Percentiles rank a stretch among this genome's conserved stretches.
phyloP scores from a whole-genome alignment of 1,140 invertebrate genomes.

The Euwallacea similis region DNA sequence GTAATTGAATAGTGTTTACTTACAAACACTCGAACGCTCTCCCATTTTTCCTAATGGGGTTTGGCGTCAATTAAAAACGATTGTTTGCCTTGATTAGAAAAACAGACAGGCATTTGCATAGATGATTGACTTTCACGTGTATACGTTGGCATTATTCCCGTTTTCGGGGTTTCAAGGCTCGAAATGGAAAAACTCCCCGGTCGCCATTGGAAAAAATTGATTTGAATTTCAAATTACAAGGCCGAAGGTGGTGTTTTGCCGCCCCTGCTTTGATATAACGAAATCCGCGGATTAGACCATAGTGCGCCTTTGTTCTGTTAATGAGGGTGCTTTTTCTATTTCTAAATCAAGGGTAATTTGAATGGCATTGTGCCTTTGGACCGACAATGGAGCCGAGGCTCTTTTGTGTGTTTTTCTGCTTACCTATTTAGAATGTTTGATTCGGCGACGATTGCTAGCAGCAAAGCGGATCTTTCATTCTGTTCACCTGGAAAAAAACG shows the following conservation, averaged over 20 bases:
- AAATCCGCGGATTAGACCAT: conserved; percentile 6
- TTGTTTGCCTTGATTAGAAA: conserved; percentile 19
- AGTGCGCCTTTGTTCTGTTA: conserved; percentile 2
- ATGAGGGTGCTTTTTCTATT: conserved; percentile 16
- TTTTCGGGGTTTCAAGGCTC: not conserved
- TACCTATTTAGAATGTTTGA: conserved; percentile 6
- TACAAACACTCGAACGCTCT: conserved; percentile 11
- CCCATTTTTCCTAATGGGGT: conserved; percentile 12
- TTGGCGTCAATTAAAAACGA: conserved; percentile 21
- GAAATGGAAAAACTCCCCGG: not conserved
- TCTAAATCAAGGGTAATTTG: conserved; percentile 13
- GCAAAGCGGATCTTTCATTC: too few species aligned
- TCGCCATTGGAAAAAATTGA: conserved; percentile 6
- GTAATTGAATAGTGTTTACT: conserved; percentile 13
- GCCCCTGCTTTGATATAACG: conserved; percentile 5
- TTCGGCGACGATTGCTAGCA: not conserved
- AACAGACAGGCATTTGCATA: conserved; percentile 20
- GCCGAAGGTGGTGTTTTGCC: conserved; percentile 2
- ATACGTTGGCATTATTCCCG: not conserved
- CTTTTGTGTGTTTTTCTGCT: conserved; percentile 9
- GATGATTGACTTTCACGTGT: conserved; percentile 4
- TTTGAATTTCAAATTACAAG: conserved; percentile 13
- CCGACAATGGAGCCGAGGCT: not conserved
- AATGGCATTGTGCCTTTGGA: conserved; percentile 6
- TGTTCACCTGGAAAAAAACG: too few species aligned